A percentile compares a stretch with the other conserved stretches of the same genome.
Conservation (phyloP, 2,113 vertebrate species). For the Ceratotherium simum region DNA sequence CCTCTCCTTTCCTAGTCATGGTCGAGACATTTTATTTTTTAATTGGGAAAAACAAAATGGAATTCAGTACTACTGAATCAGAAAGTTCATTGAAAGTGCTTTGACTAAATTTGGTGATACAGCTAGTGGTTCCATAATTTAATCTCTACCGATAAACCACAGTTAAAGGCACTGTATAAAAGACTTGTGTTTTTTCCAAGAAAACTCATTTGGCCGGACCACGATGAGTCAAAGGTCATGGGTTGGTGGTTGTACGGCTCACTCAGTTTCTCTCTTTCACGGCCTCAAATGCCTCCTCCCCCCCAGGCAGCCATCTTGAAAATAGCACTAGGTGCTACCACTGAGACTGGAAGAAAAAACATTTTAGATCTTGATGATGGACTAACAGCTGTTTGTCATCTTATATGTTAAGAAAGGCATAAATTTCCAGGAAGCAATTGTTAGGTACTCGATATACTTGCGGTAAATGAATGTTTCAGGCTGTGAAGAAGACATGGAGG, state of each 20-base stretch:
- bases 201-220: background rate
- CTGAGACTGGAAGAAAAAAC: background rate
- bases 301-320: background rate
- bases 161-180: background rate
- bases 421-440: background rate
- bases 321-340: background rate
- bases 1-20: background rate
- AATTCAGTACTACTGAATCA: constrained; percentile 19
- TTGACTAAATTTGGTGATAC: constrained; percentile 39
- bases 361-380: background rate
- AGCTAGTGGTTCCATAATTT: background rate
- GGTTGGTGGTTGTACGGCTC: background rate
- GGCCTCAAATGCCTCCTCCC: background rate
- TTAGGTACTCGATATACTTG: background rate
- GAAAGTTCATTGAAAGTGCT: background rate
- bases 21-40: background rate
- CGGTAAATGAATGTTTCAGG: background rate
- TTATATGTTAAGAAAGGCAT: background rate
- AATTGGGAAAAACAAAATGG: background rate
- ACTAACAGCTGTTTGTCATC: background rate
- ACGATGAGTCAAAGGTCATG: background rate
- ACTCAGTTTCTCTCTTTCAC: background rate
- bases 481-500: background rate
- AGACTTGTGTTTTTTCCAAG: background rate
- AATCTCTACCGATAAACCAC: constrained; percentile 29